Evolutionary conservation across 1,140 invertebrate genomes (phyloP).

Genomic region (Chionoecetes opilio): DNA sequence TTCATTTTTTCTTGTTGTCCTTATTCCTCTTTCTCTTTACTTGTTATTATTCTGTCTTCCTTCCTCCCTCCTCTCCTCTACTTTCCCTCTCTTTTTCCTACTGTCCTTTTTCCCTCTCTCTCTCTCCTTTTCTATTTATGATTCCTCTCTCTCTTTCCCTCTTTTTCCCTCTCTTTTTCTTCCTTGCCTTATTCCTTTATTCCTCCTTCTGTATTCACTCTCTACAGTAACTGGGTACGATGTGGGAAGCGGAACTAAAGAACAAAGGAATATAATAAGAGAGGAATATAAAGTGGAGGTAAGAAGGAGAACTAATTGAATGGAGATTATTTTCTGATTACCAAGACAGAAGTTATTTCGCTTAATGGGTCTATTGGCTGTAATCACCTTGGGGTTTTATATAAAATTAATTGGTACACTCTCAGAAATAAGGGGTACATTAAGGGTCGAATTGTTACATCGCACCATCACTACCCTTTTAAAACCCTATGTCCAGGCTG

Average conservation of each 20-base stretch:
- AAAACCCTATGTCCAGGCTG: too few relatives aligned
- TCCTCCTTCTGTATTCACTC: not conserved
- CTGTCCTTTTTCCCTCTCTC: not conserved
- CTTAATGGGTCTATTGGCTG: not conserved
- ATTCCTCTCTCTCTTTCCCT: not conserved
- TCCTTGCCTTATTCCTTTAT: not conserved
- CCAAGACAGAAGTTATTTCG: not conserved
- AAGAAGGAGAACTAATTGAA: not conserved
- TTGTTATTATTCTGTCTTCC: not conserved
- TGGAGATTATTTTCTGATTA: conserved; percentile 17
- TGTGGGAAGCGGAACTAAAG: not conserved
- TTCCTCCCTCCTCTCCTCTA: not conserved
- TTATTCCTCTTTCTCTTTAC: not conserved
- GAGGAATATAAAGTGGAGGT: not conserved
- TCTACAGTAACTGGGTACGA: too few relatives aligned
- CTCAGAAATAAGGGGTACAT: too few relatives aligned
- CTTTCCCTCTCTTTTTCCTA: too few relatives aligned
- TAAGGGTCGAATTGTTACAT: too few relatives aligned
- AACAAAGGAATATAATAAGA: not conserved
- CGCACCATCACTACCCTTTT: too few relatives aligned
- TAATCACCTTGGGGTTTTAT: conserved; percentile 2
- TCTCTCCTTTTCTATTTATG: not conserved
- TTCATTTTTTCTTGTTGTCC: not conserved
- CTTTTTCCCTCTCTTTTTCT: not conserved
- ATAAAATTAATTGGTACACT: too few relatives aligned